phyloP scores from a whole-genome alignment of 2,113 vertebrate species.

The Saguinus imperator region DNA sequence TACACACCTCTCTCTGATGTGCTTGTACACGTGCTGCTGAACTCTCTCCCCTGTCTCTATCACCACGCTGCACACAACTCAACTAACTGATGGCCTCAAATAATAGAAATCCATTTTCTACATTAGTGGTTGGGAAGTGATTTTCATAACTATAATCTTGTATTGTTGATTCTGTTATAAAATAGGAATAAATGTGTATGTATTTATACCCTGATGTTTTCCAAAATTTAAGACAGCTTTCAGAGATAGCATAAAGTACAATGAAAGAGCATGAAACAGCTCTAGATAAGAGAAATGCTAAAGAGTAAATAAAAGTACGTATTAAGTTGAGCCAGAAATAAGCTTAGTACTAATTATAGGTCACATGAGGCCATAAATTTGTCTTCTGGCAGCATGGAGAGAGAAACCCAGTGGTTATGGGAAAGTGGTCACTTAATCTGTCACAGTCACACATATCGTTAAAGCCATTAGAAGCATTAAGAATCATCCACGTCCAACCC shows the following conservation, averaged over 20 bases:
- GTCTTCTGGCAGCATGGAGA: not conserved
- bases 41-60: not conserved
- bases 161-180: not conserved
- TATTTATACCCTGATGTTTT: not conserved
- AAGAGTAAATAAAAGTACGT: not conserved
- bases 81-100: not conserved
- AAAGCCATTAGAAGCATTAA: conserved; percentile 39
- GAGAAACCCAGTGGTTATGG: not conserved
- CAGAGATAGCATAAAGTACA: not conserved
- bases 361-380: conserved; percentile 19
- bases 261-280: not conserved
- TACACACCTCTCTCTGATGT: not conserved
- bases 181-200: not conserved
- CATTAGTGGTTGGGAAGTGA: not conserved
- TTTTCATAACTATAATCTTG: not conserved
- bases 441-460: conserved; percentile 25
- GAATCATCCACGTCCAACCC: not conserved
- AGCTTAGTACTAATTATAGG: conserved; percentile 31
- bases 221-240: conserved; percentile 16
- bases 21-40: not conserved
- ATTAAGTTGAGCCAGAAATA: conserved; percentile 36
- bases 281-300: not conserved
- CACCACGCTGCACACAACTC: not conserved
- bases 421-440: conserved; percentile 8
- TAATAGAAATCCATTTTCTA: not conserved